phyloP scores from a whole-genome alignment of 2,113 vertebrate genomes.

The Clarias macrocephalus region DNA sequence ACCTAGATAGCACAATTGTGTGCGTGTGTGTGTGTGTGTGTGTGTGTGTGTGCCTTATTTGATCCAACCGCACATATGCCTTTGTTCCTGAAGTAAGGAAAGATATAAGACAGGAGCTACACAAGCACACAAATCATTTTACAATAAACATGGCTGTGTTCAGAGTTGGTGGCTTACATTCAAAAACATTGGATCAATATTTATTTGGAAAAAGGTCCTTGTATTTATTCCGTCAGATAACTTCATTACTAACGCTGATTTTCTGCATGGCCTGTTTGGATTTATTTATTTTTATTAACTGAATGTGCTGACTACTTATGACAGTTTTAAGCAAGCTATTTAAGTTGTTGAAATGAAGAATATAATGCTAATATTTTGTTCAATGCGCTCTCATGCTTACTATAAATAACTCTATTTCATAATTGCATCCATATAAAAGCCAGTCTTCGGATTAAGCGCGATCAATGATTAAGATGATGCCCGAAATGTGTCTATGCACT shows the following conservation, averaged over 20 bases:
- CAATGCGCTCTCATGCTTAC: neutral
- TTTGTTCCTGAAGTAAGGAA: slow-evolving; percentile 12
- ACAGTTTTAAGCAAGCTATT: neutral
- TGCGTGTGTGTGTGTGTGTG: neutral
- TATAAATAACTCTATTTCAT: neutral
- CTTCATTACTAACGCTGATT: neutral
- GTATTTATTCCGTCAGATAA: neutral
- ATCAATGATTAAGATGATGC: neutral
- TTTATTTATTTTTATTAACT: neutral
- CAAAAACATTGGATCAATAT: neutral
- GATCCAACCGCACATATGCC: slow-evolving; percentile 50
- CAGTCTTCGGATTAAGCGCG: neutral
- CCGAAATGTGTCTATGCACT: too few relatives aligned
- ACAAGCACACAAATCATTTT: slow-evolving; percentile 45
- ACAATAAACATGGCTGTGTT: slow-evolving; percentile 17
- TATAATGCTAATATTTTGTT: neutral
- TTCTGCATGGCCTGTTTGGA: neutral
- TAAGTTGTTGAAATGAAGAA: neutral
- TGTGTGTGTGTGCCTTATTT: neutral
- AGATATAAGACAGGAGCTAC: slow-evolving; percentile 21
- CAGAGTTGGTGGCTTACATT: neutral
- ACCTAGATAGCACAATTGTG: neutral
- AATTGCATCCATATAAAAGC: too few relatives aligned
- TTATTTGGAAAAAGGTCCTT: neutral
- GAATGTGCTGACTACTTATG: neutral